These are phyloP conservation scores for Pelochelys cantorii DNA, from an alignment of 2,797 vertebrate genomes.

Conservation along the genomic window DNA sequence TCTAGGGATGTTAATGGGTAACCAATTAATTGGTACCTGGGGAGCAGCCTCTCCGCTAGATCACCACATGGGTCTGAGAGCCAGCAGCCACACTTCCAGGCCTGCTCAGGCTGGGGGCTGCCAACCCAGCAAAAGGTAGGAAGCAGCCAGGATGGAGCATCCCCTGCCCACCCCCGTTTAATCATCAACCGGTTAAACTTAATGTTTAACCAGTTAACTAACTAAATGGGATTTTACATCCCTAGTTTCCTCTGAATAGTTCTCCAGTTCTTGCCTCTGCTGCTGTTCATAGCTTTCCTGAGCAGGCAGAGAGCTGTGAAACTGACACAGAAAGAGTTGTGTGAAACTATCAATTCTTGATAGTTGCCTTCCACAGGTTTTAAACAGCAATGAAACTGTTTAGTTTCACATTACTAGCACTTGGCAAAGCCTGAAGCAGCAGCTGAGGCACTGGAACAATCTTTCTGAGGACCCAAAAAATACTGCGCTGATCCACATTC, in stretches of 20 bases:
- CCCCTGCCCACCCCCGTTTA: no score
- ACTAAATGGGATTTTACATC: no score
- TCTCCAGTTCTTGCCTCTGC: background rate
- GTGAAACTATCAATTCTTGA: conserved; percentile 31
- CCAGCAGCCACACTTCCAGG: no score
- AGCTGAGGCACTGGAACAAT: background rate
- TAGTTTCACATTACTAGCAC: background rate
- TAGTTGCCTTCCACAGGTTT: background rate
- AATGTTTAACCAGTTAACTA: no score
- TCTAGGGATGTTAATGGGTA: no score
- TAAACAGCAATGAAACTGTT: background rate
- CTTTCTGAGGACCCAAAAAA: background rate
- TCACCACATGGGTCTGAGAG: no score
- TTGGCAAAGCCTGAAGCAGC: background rate
- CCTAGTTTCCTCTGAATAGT: background rate
- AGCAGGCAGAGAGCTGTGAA: conserved; percentile 44
- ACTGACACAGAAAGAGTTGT: background rate
- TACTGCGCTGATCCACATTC: accelerated
- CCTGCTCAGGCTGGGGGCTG: no score
- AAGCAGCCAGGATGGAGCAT: no score
- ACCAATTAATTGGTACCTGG: no score
- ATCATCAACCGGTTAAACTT: no score
- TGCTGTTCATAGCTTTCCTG: conserved; percentile 15
- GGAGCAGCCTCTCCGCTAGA: no score
- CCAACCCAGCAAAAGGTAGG: no score